Evolutionary conservation across 2,888 invertebrate genomes (phyloP).

Genomic region (Frankliniella intonsa): DNA sequence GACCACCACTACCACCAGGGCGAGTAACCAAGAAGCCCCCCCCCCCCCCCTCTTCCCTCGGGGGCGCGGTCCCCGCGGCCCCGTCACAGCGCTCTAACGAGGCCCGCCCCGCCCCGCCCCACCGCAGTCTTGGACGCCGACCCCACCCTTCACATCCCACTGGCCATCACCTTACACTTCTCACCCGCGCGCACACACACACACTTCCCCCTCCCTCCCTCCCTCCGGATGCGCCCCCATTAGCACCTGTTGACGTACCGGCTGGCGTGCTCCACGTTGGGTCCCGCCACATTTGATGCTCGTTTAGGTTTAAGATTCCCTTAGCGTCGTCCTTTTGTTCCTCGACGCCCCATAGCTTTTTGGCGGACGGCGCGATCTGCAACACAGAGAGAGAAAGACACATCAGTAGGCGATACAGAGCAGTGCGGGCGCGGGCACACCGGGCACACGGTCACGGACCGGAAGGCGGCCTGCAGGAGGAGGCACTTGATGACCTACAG

Average conservation of each 20-base stretch:
- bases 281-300: conserved; percentile 86
- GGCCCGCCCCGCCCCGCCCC: too few relatives aligned
- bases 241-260: conserved; percentile 51
- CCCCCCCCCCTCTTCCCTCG: too few relatives aligned
- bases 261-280: conserved; percentile 85
- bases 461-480: too few relatives aligned
- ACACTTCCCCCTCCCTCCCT: neutral
- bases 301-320: conserved; percentile 72
- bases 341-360: conserved; percentile 79
- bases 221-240: neutral
- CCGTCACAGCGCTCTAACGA: too few relatives aligned
- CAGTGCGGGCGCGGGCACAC: neutral
- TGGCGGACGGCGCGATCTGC: conserved; percentile 89
- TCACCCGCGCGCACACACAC: neutral
- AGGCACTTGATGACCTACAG: too few relatives aligned
- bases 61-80: too few relatives aligned
- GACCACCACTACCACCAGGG: too few relatives aligned
- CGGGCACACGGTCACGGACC: neutral
- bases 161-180: neutral
- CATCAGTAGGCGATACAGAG: neutral
- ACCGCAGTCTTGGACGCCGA: neutral
- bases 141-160: neutral
- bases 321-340: conserved; percentile 47
- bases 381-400: conserved; percentile 42
- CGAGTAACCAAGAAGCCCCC: too few relatives aligned